Percentiles rank a stretch among this genome's conserved stretches.
Conservation (phyloP, 2,113 vertebrate species). For the Athene cunicularia region DNA sequence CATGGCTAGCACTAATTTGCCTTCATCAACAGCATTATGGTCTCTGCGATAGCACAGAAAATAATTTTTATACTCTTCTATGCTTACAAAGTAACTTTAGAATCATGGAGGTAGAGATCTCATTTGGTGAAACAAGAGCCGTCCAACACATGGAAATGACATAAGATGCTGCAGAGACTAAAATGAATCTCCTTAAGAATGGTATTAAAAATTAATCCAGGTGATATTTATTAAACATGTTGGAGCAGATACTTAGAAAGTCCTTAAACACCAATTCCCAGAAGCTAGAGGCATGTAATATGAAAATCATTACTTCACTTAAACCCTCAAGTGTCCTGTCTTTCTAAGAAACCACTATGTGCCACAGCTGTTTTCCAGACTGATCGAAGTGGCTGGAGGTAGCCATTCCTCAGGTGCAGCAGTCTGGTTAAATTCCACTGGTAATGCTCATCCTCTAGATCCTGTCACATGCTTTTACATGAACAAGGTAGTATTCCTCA, state of each 20-base stretch:
- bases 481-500: neutral
- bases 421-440: neutral
- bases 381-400: neutral
- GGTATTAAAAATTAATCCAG: neutral
- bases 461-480: neutral
- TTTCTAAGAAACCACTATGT: neutral
- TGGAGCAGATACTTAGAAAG: conserved; percentile 2
- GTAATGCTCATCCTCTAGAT: neutral
- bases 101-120: neutral
- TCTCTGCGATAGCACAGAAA: neutral
- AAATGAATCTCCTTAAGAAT: neutral
- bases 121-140: neutral
- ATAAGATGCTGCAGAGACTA: neutral
- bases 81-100: neutral
- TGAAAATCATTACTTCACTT: neutral
- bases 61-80: neutral
- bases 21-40: neutral
- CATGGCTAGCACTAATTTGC: neutral
- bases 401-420: neutral
- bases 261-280: neutral
- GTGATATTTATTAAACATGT: neutral
- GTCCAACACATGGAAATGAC: neutral
- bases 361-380: neutral
- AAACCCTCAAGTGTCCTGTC: neutral
- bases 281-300: neutral